Conservation (phyloP, 2,113 vertebrate species). For the Pelmatolapia mariae region DNA sequence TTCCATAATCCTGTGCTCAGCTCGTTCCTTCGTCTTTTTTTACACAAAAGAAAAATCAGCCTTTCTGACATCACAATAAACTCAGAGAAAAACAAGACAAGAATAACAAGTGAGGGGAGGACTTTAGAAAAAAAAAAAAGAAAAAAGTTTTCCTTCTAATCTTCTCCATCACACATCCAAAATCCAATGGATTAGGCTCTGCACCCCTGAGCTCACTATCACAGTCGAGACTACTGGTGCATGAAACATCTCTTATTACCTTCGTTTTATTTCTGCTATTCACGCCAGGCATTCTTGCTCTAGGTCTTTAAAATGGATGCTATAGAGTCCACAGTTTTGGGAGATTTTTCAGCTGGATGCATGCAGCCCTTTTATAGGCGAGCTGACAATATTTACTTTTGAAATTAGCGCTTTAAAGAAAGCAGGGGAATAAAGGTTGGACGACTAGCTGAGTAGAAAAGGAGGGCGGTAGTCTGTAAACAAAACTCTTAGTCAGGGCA, state of each 20-base stretch:
- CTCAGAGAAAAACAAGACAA: background rate
- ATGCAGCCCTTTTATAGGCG: background rate
- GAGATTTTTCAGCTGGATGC: background rate
- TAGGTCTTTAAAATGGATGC: slow-evolving; percentile 14
- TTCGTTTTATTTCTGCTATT: slow-evolving; percentile 60
- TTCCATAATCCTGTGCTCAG: background rate
- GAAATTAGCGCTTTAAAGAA: background rate
- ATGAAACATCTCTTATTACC: slow-evolving; percentile 63
- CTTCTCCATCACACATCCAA: slow-evolving; percentile 59
- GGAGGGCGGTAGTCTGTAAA: background rate
- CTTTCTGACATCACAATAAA: slow-evolving; percentile 40
- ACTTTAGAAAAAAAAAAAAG: slow-evolving; percentile 18
- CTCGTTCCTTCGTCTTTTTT: background rate
- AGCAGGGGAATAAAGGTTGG: background rate
- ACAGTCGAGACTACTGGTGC: slow-evolving; percentile 42
- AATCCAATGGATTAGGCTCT: slow-evolving; percentile 60
- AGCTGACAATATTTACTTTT: background rate
- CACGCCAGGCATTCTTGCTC: slow-evolving; percentile 9
- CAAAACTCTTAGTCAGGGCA: background rate
- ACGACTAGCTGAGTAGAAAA: background rate
- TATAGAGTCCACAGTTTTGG: background rate
- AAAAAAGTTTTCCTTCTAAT: slow-evolving; percentile 53
- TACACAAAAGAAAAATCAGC: slow-evolving; percentile 22
- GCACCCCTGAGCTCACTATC: slow-evolving; percentile 53
- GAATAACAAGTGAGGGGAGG: slow-evolving; percentile 46